Percentiles rank a stretch among this genome's conserved stretches.
Evolutionary conservation across 2,113 vertebrate genomes (phyloP).

Genomic region (Epinephelus moara): DNA sequence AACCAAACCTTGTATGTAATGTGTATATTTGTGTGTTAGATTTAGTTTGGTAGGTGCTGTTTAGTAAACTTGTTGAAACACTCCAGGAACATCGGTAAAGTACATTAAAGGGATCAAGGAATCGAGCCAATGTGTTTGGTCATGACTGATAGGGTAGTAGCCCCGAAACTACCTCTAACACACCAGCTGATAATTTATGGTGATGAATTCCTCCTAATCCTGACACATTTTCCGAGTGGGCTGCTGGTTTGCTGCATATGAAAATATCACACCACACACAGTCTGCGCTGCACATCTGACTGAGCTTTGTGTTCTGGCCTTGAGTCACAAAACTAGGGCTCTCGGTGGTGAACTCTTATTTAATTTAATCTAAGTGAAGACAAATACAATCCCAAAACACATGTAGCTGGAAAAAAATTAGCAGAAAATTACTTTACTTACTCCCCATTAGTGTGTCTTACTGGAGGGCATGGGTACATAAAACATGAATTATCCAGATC

Average conservation of each 20-base stretch:
- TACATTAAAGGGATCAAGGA: constrained; percentile 13
- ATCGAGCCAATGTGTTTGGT: constrained; percentile 20
- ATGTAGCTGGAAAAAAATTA: constrained; percentile 17
- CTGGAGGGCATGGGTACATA: constrained; percentile 35
- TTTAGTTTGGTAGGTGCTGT: not conserved
- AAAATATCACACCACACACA: not conserved
- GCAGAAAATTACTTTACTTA: constrained; percentile 39
- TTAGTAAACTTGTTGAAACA: not conserved
- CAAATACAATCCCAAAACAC: constrained; percentile 35
- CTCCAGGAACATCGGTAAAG: not conserved
- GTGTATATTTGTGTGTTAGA: not conserved
- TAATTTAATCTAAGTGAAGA: constrained; percentile 22
- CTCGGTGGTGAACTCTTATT: constrained; percentile 6
- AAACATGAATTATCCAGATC: constrained; percentile 38
- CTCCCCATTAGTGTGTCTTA: constrained; percentile 18
- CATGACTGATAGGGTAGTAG: not conserved
- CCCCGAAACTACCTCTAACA: not conserved
- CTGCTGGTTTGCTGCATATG: not conserved
- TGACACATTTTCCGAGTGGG: not conserved
- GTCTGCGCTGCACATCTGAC: not conserved
- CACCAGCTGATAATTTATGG: constrained; percentile 1
- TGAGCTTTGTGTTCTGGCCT: constrained; percentile 18
- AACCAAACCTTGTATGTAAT: not conserved
- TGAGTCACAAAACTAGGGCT: constrained; percentile 3
- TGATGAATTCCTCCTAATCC: not conserved